These are phyloP conservation scores for Diachasmimorpha longicaudata DNA, from an alignment of 1,140 invertebrate genomes.

Conservation along the genomic window DNA sequence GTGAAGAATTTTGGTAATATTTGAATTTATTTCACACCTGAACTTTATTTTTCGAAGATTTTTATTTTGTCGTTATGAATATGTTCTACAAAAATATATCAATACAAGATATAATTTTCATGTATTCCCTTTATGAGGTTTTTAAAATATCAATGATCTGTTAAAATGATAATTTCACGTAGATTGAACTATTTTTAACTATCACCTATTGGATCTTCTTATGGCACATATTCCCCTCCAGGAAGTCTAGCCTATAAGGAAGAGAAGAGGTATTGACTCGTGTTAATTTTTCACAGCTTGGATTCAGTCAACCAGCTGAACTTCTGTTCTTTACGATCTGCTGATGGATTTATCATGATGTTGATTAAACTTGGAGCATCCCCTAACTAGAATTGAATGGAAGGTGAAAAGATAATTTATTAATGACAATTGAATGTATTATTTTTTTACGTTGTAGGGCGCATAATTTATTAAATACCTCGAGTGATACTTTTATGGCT, in stretches of 20 bases:
- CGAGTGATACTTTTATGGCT: constrained; percentile 73
- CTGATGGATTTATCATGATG: constrained; percentile 85
- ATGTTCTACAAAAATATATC: too few species aligned
- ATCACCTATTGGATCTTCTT: too few species aligned
- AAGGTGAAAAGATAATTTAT: background rate
- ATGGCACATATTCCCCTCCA: too few species aligned
- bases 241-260: too few species aligned
- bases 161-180: too few species aligned
- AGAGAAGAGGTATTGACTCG: too few species aligned
- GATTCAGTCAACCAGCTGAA: constrained; percentile 92
- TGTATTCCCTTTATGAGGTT: too few species aligned
- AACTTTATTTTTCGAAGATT: too few species aligned
- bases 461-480: constrained; percentile 53
- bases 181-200: too few species aligned
- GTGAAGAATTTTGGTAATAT: background rate
- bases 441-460: background rate
- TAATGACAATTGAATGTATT: background rate
- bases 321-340: constrained; percentile 88
- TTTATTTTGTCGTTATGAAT: too few species aligned
- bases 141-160: too few species aligned
- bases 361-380: constrained; percentile 88
- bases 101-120: too few species aligned
- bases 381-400: constrained; percentile 56
- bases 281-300: constrained; percentile 68
- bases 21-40: background rate